Base-by-base conservation (phyloP, 2,888 invertebrate species). In the Carcina quercana region DNA sequence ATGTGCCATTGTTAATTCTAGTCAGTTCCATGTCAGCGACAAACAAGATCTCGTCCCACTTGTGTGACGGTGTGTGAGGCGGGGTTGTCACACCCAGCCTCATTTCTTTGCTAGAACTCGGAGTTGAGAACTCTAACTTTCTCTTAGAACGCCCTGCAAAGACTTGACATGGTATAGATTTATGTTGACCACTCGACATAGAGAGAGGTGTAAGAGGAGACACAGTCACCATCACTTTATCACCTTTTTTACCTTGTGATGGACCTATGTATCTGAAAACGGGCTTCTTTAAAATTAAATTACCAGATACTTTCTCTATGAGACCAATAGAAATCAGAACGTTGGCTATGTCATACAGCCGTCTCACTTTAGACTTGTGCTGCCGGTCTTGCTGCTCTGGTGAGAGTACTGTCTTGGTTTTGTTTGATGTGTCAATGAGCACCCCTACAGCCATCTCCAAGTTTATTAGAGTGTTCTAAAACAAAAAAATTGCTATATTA, bases 341-440 rank as follows among this genome's bases (percentile, higher is more conserved):
- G 70, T 92, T 92, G 37, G 92, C 91, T 50, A 92, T 91, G 64
- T 92, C 92, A 68, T 92, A 92, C 15, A 92, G 80, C 43, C 92
- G 84, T 38, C 92, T 85, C 39, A 90, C 88, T 80, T 90, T 90
- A 15, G 90, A 90, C 76, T 88, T 84, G 67, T 86, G 86, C 49
- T 86, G 85, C 13, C 86, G 82, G 42, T 84, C 85, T 40, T 70
- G 66, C 48, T 82, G 82, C 46, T 85, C 80, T 1, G 80, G 82
- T 13, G 86, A 85, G 20, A 85, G 65, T 34, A 73, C 68, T 13
- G 76, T 66, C 54, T 86, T 86, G 38, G 83, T 87, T 46, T 72
- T 82, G 40, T 50, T 66, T 15, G 76, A 63, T 30, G 72, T 74
- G 47, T 82, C 83, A 47, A 89, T 87, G 34, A 90, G 75, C 42